These are phyloP conservation scores for Ladona fulva DNA, from an alignment of 1,140 invertebrate species.

Conservation along the genomic window DNA sequence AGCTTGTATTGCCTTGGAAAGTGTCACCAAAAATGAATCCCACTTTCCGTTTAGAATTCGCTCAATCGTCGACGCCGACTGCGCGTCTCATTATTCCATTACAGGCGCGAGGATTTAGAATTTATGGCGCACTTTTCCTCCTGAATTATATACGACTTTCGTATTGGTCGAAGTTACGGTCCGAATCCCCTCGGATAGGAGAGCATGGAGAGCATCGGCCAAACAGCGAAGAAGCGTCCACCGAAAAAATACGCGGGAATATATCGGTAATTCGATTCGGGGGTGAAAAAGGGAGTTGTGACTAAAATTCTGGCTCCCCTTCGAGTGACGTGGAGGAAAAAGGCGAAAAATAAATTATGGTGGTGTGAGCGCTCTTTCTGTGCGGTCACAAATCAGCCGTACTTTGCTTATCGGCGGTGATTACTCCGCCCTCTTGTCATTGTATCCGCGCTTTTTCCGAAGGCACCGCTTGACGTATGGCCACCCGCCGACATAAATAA, in stretches of 20 bases:
- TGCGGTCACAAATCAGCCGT: not conserved
- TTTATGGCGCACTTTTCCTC: no score
- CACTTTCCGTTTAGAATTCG: no score
- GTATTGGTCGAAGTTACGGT: no score
- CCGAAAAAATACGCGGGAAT: not conserved
- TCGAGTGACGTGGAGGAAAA: not conserved
- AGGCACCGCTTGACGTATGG: not conserved
- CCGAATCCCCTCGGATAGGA: no score
- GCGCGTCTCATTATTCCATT: no score
- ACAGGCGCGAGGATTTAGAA: no score
- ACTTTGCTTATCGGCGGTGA: not conserved
- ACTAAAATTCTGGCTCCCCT: not conserved
- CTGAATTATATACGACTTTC: no score
- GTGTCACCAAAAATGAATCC: no score
- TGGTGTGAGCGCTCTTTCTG: not conserved
- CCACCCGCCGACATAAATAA: not conserved
- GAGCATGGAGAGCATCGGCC: no score
- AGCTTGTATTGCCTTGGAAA: no score
- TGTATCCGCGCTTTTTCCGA: not conserved
- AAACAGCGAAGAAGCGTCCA: not conserved
- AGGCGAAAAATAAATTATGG: not conserved
- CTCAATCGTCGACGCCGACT: no score
- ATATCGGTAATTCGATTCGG: slow-evolving; percentile 4
- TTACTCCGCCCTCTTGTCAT: not conserved
- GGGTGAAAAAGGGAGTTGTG: not conserved